Base-by-base conservation (phyloP, 2,888 invertebrate genomes). In the Exocentrus adspersus region DNA sequence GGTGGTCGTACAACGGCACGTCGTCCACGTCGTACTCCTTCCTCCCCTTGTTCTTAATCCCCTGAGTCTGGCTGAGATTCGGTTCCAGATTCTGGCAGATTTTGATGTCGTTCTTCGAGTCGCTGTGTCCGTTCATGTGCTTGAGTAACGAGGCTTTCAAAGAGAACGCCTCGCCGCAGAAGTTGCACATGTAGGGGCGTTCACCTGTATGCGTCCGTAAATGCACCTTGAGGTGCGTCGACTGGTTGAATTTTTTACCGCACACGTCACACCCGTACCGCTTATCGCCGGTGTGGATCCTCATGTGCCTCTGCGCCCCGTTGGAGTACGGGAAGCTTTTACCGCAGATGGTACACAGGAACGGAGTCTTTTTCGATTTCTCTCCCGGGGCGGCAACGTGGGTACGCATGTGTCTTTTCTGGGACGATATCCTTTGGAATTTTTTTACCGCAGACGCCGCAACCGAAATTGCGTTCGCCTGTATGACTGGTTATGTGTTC, bases 171-270 rank as follows among this genome's bases (percentile, higher is more conserved):
- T 78, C 78, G 2, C 84, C 83, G 72, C 87, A 87, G 32, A 80
- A 78, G 62, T 82, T 81, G 76, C 87, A 87, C 61, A 83, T 77
- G 70, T 83, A 86, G 1, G 86, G 86, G 42, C 83, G 81, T 28
- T 83, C 81, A 3, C 86, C 86, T 1, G 83, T 82, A 68, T 87
- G 87, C 1, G 81, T 81, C 67, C 85, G 79, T 79, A 84, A 84
- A 68, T 87, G 87, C 59, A 85, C 84, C 19, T 81, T 81, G 54
- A 85, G 76, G 70, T 83, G 82, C 12, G 82, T 82, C 2, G 79
- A 78, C 67, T 84, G 80, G 1, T 81, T 80, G 69, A 84, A 85
- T 41, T 72, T 76, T 64, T 81, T 78, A 19, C 77, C 65, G 65
- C 85, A 85, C 28, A 81, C 57, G 12, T 77, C 69, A 69, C 85